These are phyloP conservation scores for Enhydra lutris DNA, from an alignment of 2,113 vertebrate genomes.

Conservation along the genomic window DNA sequence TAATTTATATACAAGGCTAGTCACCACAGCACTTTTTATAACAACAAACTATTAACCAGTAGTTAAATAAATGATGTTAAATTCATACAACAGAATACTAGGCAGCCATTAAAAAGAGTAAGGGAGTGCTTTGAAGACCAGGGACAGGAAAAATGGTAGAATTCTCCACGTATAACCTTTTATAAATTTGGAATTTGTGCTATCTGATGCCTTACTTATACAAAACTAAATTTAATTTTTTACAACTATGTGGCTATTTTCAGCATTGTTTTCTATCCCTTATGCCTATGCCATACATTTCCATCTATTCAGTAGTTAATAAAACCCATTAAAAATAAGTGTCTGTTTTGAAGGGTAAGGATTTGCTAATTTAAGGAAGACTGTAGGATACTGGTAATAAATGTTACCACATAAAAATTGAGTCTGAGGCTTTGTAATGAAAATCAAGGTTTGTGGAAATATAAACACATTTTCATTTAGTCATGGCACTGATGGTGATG, in stretches of 20 bases:
- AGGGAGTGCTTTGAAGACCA: not conserved
- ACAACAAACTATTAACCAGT: not conserved
- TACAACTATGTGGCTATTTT: not conserved
- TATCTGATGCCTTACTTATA: not conserved
- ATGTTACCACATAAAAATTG: not conserved
- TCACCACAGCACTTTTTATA: not conserved
- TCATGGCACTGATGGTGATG: not conserved
- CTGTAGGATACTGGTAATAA: not conserved
- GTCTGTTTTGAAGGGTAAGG: not conserved
- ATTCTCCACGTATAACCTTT: not conserved
- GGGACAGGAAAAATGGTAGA: not conserved
- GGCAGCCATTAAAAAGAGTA: not conserved
- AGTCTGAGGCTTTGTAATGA: conserved; percentile 1
- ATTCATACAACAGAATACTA: not conserved
- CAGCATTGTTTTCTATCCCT: not conserved
- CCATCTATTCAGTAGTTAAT: conserved; percentile 1
- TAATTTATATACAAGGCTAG: not conserved
- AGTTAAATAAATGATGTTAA: not conserved
- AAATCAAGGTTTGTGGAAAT: conserved; percentile 38
- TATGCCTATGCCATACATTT: not conserved
- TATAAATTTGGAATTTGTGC: conserved; percentile 24
- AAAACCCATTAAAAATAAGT: conserved; percentile 1
- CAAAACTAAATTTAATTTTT: conserved; percentile 29
- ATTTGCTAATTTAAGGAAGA: conserved; percentile 19
- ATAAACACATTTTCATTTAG: conserved; percentile 47